phyloP scores from a whole-genome alignment of 1,140 invertebrate genomes.

The Hestina assimilis region DNA sequence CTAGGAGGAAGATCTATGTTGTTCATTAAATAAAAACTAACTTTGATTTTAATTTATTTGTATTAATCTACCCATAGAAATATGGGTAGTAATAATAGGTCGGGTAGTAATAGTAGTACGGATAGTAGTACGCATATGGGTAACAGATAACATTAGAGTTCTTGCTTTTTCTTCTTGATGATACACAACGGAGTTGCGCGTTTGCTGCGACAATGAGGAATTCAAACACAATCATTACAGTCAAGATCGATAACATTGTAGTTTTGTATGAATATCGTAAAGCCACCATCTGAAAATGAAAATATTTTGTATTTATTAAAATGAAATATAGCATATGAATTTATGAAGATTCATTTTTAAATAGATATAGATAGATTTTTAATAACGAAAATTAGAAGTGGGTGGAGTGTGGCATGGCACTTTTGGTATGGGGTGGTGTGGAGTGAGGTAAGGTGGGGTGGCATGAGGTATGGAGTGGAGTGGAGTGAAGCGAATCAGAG shows the following conservation, averaged over 20 bases:
- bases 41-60: not conserved
- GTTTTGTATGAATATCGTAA: not conserved
- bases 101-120: constrained; percentile 20
- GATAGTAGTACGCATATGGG: constrained; percentile 11
- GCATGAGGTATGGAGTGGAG: too few relatives aligned
- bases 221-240: not conserved
- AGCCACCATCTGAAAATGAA: not conserved
- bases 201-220: not conserved
- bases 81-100: constrained; percentile 23
- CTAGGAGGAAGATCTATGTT: too few relatives aligned
- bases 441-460: too few relatives aligned
- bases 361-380: too few relatives aligned
- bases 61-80: constrained; percentile 29
- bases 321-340: too few relatives aligned
- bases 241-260: not conserved
- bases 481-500: too few relatives aligned
- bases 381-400: too few relatives aligned
- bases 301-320: too few relatives aligned
- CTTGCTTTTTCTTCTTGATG: not conserved
- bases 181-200: not conserved
- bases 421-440: too few relatives aligned
- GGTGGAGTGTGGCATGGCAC: too few relatives aligned
- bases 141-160: not conserved
- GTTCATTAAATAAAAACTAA: too few relatives aligned
- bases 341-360: too few relatives aligned